Percentiles rank a stretch among this genome's conserved stretches.
Conservation (phyloP, 2,888 invertebrate genomes). For the Helleia helle region DNA sequence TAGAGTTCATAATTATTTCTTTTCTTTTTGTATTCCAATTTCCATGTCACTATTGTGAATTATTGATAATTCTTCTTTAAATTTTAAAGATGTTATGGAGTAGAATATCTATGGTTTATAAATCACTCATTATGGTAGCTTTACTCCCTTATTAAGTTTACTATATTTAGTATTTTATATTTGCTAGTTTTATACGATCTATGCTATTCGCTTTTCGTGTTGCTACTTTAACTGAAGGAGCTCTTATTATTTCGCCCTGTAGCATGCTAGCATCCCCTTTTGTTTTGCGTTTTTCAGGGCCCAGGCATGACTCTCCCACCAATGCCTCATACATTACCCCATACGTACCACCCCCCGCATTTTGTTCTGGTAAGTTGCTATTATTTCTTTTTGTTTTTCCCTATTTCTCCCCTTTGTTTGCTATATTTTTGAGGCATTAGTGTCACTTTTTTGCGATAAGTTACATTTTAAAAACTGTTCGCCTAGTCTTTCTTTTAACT, state of each 20-base stretch:
- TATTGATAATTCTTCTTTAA: no score
- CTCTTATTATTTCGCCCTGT: slow-evolving; percentile 42
- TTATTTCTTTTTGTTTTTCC: slow-evolving; percentile 25
- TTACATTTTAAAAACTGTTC: no score
- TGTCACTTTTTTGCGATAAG: no score
- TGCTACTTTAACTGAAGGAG: neutral
- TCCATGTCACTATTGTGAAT: no score
- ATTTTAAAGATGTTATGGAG: no score
- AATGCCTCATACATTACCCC: slow-evolving; percentile 70
- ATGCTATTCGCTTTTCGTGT: slow-evolving; percentile 3
- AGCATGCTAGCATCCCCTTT: slow-evolving; percentile 55
- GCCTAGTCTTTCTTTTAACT: no score
- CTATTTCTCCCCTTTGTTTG: slow-evolving; percentile 17
- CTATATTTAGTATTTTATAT: no score
- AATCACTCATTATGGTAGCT: no score
- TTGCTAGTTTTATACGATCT: neutral
- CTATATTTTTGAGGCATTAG: neutral
- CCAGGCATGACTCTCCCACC: slow-evolving; percentile 68
- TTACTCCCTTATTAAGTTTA: no score
- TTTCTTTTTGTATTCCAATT: no score
- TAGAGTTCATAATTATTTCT: no score
- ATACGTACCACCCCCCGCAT: slow-evolving; percentile 72
- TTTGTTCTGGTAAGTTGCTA: slow-evolving; percentile 68
- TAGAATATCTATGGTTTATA: no score
- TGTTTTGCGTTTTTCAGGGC: slow-evolving; percentile 68